These are phyloP conservation scores for Eledona agricola DNA, from an alignment of 2,888 invertebrate species.

Conservation along the genomic window DNA sequence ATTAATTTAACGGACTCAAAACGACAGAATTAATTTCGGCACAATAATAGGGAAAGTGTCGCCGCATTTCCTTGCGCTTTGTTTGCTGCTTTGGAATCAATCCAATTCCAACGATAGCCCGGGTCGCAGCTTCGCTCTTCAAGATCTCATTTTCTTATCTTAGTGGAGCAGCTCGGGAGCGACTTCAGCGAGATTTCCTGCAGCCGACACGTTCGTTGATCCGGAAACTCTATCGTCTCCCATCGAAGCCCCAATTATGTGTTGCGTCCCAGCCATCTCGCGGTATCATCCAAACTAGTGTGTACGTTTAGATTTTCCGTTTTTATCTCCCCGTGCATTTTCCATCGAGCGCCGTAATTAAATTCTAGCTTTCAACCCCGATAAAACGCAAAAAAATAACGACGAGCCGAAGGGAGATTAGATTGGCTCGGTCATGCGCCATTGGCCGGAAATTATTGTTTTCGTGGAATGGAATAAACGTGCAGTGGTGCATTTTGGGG, in stretches of 20 bases:
- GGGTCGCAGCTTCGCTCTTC: constrained; percentile 22
- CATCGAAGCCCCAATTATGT: constrained; percentile 24
- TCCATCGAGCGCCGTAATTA: constrained; percentile 14
- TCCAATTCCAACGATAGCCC: too few species aligned
- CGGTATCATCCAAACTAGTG: not conserved
- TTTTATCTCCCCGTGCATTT: constrained; percentile 10
- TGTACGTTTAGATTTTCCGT: not conserved
- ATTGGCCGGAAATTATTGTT: constrained; percentile 24
- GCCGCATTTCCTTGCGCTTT: too few species aligned
- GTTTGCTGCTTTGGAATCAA: too few species aligned
- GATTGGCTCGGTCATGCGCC: constrained; percentile 8
- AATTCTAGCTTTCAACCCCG: constrained; percentile 18
- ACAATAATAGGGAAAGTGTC: too few species aligned
- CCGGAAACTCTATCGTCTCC: constrained; percentile 38
- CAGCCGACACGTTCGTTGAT: constrained; percentile 47
- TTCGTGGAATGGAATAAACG: constrained; percentile 16
- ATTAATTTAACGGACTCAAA: too few species aligned
- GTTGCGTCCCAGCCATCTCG: constrained; percentile 29
- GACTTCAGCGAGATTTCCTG: constrained; percentile 41
- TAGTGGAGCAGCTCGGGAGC: constrained; percentile 38
- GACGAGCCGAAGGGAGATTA: constrained; percentile 15
- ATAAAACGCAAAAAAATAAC: constrained; percentile 12
- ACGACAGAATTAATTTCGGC: too few species aligned
- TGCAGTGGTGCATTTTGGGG: constrained; percentile 19
- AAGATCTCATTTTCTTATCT: constrained; percentile 37